Evolutionary conservation across 2,797 vertebrate species (phyloP).

Genomic region (Crax fasciolata): DNA sequence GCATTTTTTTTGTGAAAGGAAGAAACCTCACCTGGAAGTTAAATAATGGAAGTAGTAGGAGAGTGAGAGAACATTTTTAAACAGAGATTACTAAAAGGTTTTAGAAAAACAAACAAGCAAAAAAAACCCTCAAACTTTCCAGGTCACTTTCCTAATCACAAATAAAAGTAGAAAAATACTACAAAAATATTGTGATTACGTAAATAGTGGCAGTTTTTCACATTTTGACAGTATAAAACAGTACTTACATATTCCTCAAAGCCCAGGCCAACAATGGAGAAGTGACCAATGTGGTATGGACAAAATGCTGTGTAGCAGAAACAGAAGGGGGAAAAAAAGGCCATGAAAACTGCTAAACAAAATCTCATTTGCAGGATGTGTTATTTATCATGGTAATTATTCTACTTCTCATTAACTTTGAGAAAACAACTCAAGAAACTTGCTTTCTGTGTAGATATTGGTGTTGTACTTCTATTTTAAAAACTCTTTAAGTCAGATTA

Average conservation of each 20-base stretch:
- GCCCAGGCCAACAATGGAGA: conserved; percentile 96
- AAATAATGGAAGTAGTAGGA: neutral
- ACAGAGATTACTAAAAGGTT: neutral
- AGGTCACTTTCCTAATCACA: neutral
- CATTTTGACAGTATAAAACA: neutral
- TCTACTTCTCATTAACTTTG: neutral
- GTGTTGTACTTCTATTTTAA: neutral
- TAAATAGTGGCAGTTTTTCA: neutral
- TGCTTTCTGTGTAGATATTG: neutral
- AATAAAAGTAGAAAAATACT: neutral
- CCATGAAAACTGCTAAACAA: conserved; percentile 35
- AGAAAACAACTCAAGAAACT: neutral
- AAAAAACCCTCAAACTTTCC: neutral
- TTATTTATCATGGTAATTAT: neutral
- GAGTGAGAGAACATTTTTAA: neutral
- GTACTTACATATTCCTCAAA: conserved; percentile 97
- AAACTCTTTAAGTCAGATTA: neutral
- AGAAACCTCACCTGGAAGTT: neutral
- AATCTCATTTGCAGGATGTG: neutral
- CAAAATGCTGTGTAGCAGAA: conserved; percentile 90
- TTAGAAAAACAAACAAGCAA: neutral
- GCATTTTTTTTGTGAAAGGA: neutral
- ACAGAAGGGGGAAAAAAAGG: conserved; percentile 6
- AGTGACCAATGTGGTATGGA: conserved; percentile 98
- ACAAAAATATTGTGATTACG: neutral